Conservation (phyloP, 1,140 invertebrate genomes). For the Drosophila suzukii region DNA sequence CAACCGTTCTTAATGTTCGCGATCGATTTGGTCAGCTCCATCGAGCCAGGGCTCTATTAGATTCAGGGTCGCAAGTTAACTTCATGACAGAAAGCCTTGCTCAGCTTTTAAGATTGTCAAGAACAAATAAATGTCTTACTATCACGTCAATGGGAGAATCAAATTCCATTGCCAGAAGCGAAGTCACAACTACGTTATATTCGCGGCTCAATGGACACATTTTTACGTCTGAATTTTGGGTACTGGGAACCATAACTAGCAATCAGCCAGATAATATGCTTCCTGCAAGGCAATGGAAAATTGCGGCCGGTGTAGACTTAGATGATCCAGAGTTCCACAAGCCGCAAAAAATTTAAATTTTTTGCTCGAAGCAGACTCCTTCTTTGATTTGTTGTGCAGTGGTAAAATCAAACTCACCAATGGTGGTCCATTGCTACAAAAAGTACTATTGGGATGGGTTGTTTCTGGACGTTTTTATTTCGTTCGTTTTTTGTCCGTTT, state of each 20-base stretch:
- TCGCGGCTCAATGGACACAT: not conserved
- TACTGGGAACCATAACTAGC: not conserved
- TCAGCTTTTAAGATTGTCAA: too few relatives aligned
- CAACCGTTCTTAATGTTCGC: too few relatives aligned
- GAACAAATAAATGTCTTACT: too few relatives aligned
- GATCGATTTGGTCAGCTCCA: too few relatives aligned
- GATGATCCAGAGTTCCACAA: not conserved
- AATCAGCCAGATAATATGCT: not conserved
- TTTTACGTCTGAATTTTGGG: too few relatives aligned
- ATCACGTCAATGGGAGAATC: not conserved
- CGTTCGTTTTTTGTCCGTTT: conserved; percentile 1
- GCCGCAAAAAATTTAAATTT: not conserved
- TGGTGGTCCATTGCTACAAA: not conserved
- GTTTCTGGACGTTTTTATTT: too few relatives aligned
- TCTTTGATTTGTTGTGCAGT: not conserved
- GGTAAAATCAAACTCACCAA: not conserved
- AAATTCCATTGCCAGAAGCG: not conserved
- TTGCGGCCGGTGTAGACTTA: not conserved
- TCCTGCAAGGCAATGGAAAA: not conserved
- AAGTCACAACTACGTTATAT: not conserved
- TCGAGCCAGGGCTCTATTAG: too few relatives aligned
- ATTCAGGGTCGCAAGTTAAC: too few relatives aligned
- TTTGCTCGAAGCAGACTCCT: not conserved
- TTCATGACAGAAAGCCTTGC: too few relatives aligned
- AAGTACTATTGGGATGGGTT: not conserved